Evolutionary conservation across 2,797 vertebrate genomes (phyloP), one percentile per base, ranked within the genome.

Genomic region (Microhierax caerulescens): DNA sequence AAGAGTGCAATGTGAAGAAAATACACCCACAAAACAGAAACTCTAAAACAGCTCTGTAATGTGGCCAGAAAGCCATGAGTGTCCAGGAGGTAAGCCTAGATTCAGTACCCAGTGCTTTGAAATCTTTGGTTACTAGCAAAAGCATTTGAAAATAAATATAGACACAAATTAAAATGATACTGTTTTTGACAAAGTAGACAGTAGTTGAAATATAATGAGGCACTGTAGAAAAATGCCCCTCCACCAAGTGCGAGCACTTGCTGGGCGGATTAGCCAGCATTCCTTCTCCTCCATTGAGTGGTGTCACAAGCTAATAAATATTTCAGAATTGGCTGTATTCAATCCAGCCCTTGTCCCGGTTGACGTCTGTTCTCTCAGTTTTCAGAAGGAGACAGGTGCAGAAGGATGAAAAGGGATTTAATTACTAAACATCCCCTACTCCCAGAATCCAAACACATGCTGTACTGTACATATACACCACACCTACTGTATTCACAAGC

Each of bases 261-360:
- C 98, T 97, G 98, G 98, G 98, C 59, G 98, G 98, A 98, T 98
- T 98, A 98, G 97, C 98, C 98, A 98, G 98, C 98, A 98, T 99
- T 99, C 98, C 98, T 98, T 97, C 97, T 98, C 97, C 98, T 98
- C 98, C 98, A 98, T 98, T 98, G 98, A 99, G 98, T 98, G 98
- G 98, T 99, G 99, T 99, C 98, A 98, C 98, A 99, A 98, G 98
- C 99, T 99, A 98, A 99, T 99, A 99, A 99, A 99, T 99, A 99
- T 99, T 99, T 99, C 98, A 99, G 98, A 98, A 98, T 98, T 98
- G 99, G 98, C 98, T 99, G 99, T 98, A 98, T 98, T 99, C 98
- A 98, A 98, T 99, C 97, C 98, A 98, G 98, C 98, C 98, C 98
- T 98, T 98, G 98, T 99, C 98, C 98, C 97, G 98, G 98, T 98